These are phyloP conservation scores for Mesorhabditis belari DNA, from an alignment of 2,888 invertebrate species.

Conservation along the genomic window DNA sequence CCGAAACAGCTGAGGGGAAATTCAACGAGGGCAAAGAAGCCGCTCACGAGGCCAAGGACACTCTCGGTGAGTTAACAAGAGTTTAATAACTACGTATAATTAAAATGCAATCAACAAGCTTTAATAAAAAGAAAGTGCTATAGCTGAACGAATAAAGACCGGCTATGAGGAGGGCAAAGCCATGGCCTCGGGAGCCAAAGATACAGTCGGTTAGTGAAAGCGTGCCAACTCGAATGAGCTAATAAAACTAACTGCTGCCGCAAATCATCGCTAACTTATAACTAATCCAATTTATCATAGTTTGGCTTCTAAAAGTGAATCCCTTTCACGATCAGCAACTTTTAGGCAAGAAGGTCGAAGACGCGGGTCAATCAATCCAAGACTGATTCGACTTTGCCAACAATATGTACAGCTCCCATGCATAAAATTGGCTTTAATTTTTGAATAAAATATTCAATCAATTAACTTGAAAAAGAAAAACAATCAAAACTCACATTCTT, in stretches of 20 bases:
- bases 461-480: background rate
- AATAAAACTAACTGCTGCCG: background rate
- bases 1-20: background rate
- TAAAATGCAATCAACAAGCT: too few relatives aligned
- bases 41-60: background rate
- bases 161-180: background rate
- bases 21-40: background rate
- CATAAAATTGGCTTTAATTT: background rate
- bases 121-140: too few relatives aligned
- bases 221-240: too few relatives aligned
- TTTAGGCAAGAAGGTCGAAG: background rate
- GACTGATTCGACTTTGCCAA: background rate
- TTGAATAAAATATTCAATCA: background rate
- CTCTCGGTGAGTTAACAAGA: background rate
- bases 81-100: too few relatives aligned
- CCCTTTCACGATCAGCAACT: too few relatives aligned
- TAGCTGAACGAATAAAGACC: background rate
- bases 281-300: background rate
- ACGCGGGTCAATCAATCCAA: background rate
- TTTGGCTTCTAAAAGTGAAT: background rate
- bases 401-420: background rate
- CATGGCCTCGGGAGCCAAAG: background rate
- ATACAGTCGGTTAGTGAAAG: background rate
- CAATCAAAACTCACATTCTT: slow-evolving; percentile 16
- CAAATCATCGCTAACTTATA: background rate